phyloP scores from a whole-genome alignment of 2,797 vertebrate genomes.

The Chaunax sp. region DNA sequence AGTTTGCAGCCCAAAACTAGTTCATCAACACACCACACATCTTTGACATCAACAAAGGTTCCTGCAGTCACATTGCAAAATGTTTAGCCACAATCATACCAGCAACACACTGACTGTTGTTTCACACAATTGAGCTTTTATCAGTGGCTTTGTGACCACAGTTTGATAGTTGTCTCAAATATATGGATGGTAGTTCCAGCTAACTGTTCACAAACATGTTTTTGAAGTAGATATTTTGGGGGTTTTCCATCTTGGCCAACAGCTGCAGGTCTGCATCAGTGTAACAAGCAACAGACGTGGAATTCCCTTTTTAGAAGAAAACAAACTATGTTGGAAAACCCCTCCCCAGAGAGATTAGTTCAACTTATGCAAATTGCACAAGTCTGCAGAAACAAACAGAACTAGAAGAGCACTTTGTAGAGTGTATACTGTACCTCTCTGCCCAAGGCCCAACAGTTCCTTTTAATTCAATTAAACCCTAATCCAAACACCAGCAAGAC shows the following conservation, averaged over 20 bases:
- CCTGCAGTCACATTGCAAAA: neutral
- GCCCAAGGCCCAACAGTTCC: too few species aligned
- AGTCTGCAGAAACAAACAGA: slow-evolving; percentile 9
- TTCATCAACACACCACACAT: neutral
- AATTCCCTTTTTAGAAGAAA: slow-evolving; percentile 62
- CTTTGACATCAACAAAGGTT: neutral
- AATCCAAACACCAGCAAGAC: too few species aligned
- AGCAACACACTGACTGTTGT: slow-evolving; percentile 7
- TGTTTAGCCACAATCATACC: neutral
- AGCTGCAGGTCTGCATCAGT: slow-evolving; percentile 43
- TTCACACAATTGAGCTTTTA: neutral
- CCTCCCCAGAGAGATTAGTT: slow-evolving; percentile 25
- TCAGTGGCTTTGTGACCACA: slow-evolving; percentile 20
- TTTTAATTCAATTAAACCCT: too few species aligned
- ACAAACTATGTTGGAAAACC: slow-evolving; percentile 30
- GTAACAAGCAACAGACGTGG: slow-evolving; percentile 59
- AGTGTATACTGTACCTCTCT: too few species aligned
- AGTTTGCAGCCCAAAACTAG: neutral
- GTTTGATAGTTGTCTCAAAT: slow-evolving; percentile 10
- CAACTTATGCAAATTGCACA: slow-evolving; percentile 40
- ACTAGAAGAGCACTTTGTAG: neutral
- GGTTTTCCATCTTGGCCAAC: slow-evolving; percentile 21
- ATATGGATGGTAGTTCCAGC: neutral
- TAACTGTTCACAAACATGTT: slow-evolving; percentile 22
- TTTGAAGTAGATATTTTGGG: slow-evolving; percentile 21